These are phyloP conservation scores for Sinohyriopsis cumingii DNA, from an alignment of 2,888 invertebrate genomes.

Conservation along the genomic window DNA sequence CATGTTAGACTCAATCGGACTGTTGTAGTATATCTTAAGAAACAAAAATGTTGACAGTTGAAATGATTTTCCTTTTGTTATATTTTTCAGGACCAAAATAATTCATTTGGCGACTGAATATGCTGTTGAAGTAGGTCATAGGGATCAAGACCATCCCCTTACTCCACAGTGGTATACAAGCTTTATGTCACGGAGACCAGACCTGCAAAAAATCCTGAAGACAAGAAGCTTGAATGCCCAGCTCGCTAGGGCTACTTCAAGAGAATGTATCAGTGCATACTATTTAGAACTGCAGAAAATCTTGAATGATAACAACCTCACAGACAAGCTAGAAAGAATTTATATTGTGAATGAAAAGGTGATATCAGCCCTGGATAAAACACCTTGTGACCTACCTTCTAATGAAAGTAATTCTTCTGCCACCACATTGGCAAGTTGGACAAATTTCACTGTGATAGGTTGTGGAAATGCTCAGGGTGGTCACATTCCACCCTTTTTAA, in stretches of 20 bases:
- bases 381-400: conserved; percentile 4
- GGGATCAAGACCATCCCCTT: conserved; percentile 16
- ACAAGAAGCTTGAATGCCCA: conserved; percentile 13
- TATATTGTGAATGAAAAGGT: conserved; percentile 36
- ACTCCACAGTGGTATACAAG: conserved; percentile 24
- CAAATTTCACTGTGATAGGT: conserved; percentile 19
- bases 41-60: not conserved
- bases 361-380: conserved; percentile 14
- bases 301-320: conserved; percentile 19
- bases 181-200: conserved; percentile 33
- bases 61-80: not conserved
- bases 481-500: conserved; percentile 25
- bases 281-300: conserved; percentile 22
- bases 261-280: conserved; percentile 18
- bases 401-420: conserved; percentile 5
- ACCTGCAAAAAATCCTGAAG: conserved; percentile 20
- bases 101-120: conserved; percentile 30
- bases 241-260: conserved; percentile 9
- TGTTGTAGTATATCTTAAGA: too few relatives aligned
- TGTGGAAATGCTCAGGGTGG: conserved; percentile 26
- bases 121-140: conserved; percentile 20
- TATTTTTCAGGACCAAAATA: conserved; percentile 22
- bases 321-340: conserved; percentile 28
- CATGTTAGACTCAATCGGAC: too few relatives aligned
- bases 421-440: conserved; percentile 9